phyloP scores from a whole-genome alignment of 2,797 vertebrate genomes.

The Hippoglossus hippoglossus region DNA sequence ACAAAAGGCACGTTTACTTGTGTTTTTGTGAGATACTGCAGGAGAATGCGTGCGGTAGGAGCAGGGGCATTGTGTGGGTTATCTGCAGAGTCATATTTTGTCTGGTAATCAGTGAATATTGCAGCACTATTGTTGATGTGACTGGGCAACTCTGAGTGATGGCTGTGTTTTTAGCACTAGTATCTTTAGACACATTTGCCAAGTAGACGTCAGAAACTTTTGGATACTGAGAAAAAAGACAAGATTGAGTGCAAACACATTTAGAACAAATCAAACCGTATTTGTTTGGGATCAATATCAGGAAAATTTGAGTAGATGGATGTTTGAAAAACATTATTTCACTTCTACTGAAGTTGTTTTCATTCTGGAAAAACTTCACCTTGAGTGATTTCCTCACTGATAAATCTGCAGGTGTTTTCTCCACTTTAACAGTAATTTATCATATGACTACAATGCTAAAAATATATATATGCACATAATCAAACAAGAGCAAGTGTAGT shows the following conservation, averaged over 20 bases:
- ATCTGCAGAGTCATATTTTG: slow-evolving; percentile 68
- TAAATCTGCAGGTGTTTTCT: slow-evolving; percentile 1
- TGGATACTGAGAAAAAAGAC: too few relatives aligned
- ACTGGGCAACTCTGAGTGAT: slow-evolving; percentile 52
- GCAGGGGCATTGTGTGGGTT: slow-evolving; percentile 61
- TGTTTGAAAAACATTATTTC: too few relatives aligned
- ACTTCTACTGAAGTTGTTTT: too few relatives aligned
- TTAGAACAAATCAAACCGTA: background rate
- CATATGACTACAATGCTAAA: slow-evolving; percentile 24
- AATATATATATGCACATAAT: slow-evolving; percentile 15
- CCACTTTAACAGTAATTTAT: slow-evolving; percentile 22
- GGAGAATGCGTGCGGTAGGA: slow-evolving; percentile 32
- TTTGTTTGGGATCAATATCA: slow-evolving; percentile 5
- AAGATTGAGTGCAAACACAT: background rate
- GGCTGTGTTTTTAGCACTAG: slow-evolving; percentile 46
- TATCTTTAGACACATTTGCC: slow-evolving; percentile 34
- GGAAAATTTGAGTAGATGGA: background rate
- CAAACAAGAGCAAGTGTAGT: slow-evolving; percentile 36
- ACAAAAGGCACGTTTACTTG: slow-evolving; percentile 32
- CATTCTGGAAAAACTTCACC: too few relatives aligned
- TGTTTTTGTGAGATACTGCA: slow-evolving; percentile 60
- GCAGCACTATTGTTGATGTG: slow-evolving; percentile 61
- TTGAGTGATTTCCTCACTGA: too few relatives aligned
- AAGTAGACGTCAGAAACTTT: too few relatives aligned
- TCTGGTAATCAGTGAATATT: slow-evolving; percentile 66